Conservation (phyloP, 1,140 invertebrate species). For the Reticulitermes speratus region DNA sequence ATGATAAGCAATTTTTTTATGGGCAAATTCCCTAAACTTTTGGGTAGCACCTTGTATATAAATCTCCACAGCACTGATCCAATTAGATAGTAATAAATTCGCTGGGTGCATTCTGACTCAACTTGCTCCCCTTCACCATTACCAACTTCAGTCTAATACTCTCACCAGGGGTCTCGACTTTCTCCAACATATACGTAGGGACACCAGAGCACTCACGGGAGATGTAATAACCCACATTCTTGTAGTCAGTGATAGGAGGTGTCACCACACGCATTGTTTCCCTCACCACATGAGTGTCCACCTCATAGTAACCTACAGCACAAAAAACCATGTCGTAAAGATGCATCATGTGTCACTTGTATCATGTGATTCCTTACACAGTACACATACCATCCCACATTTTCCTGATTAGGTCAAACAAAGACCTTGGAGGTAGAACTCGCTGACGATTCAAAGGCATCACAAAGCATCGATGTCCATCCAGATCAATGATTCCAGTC, state of each 20-base stretch:
- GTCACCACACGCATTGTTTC: slow-evolving; percentile 74
- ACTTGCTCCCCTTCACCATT: too few species aligned
- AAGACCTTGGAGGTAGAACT: slow-evolving; percentile 66
- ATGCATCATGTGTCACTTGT: too few species aligned
- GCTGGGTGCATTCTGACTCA: too few species aligned
- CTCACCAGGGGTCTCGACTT: slow-evolving; percentile 22
- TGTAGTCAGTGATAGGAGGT: slow-evolving; percentile 67
- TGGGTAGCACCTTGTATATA: too few species aligned
- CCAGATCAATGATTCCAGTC: slow-evolving; percentile 83
- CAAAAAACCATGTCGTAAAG: not conserved
- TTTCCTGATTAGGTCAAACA: slow-evolving; percentile 77
- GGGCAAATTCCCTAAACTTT: too few species aligned
- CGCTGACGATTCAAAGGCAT: slow-evolving; percentile 80
- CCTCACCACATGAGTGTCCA: slow-evolving; percentile 73
- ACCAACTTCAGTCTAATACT: not conserved
- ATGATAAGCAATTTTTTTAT: too few species aligned
- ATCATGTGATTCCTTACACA: too few species aligned
- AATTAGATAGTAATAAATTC: too few species aligned
- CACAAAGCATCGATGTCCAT: slow-evolving; percentile 76
- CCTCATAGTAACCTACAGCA: slow-evolving; percentile 72
- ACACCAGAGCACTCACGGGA: slow-evolving; percentile 66
- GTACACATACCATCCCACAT: slow-evolving; percentile 60
- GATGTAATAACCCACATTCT: slow-evolving; percentile 66
- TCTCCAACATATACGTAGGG: slow-evolving; percentile 71
- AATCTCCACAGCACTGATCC: too few species aligned